These are phyloP conservation scores for Tenthredo amoena DNA, from an alignment of 2,888 invertebrate genomes.

Conservation along the genomic window DNA sequence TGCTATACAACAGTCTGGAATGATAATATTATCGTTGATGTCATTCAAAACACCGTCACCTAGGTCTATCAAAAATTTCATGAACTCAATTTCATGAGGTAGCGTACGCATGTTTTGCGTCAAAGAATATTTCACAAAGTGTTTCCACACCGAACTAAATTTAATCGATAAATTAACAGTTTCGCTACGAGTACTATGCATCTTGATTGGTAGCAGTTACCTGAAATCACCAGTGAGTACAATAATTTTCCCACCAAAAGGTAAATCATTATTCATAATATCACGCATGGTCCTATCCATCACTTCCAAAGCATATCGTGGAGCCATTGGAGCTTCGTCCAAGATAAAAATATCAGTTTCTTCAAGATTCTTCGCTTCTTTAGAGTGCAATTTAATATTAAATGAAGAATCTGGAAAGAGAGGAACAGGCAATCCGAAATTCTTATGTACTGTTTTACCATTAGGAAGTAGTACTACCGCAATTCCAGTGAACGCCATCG, in stretches of 20 bases:
- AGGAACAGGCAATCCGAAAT: background rate
- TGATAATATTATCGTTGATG: conserved; percentile 46
- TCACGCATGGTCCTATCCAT: conserved; percentile 60
- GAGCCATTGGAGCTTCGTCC: conserved; percentile 59
- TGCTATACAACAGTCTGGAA: conserved; percentile 55
- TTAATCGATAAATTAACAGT: background rate
- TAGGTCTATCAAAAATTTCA: conserved; percentile 35
- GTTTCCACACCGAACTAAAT: conserved; percentile 38
- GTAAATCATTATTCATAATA: conserved; percentile 60
- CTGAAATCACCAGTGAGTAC: conserved; percentile 54
- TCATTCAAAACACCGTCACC: conserved; percentile 39
- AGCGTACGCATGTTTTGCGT: background rate
- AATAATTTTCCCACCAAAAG: conserved; percentile 62
- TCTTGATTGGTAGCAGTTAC: conserved; percentile 1
- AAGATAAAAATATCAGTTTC: conserved; percentile 49
- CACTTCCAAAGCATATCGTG: conserved; percentile 39
- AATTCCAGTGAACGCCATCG: conserved; percentile 59
- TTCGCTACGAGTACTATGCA: background rate
- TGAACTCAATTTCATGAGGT: conserved; percentile 32
- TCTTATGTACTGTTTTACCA: background rate
- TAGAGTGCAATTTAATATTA: conserved; percentile 54
- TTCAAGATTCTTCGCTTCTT: conserved; percentile 47
- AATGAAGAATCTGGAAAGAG: conserved; percentile 41
- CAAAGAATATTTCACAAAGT: background rate
- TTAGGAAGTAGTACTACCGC: conserved; percentile 57